Conservation (phyloP, 2,888 invertebrate species). For the Cerceris ruficornis region DNA sequence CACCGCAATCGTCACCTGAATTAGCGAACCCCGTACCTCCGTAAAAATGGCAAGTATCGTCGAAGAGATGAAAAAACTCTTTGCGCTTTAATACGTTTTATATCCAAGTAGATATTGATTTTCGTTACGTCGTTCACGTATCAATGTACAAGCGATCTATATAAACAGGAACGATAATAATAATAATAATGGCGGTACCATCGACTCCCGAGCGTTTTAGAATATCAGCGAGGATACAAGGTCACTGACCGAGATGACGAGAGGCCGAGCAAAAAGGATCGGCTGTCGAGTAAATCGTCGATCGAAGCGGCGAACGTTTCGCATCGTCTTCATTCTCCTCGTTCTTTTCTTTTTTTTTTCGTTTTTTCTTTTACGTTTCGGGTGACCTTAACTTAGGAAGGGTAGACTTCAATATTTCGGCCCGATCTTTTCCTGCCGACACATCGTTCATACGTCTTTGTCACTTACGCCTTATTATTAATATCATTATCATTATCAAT, state of each 20-base stretch:
- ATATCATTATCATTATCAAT: slow-evolving; percentile 34
- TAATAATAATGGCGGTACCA: slow-evolving; percentile 63
- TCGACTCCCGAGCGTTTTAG: slow-evolving; percentile 34
- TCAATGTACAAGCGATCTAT: slow-evolving; percentile 58
- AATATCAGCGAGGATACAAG: slow-evolving; percentile 43
- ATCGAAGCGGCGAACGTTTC: slow-evolving; percentile 61
- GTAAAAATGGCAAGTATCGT: slow-evolving; percentile 15
- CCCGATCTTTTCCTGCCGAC: slow-evolving; percentile 38
- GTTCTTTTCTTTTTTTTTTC: not conserved
- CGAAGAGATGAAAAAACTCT: slow-evolving; percentile 43
- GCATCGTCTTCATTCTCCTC: too few species aligned
- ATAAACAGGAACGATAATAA: slow-evolving; percentile 62
- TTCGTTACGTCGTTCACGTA: slow-evolving; percentile 41
- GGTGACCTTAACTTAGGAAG: slow-evolving; percentile 49
- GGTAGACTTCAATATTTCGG: slow-evolving; percentile 51
- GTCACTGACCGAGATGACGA: slow-evolving; percentile 41
- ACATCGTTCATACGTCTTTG: slow-evolving; percentile 32
- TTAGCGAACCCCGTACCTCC: slow-evolving; percentile 27
- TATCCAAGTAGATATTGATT: slow-evolving; percentile 37
- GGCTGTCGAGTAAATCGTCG: slow-evolving; percentile 20
- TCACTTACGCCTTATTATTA: slow-evolving; percentile 43
- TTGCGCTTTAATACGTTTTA: slow-evolving; percentile 16
- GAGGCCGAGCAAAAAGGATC: slow-evolving; percentile 27
- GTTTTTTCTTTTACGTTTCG: not conserved
- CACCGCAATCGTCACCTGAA: slow-evolving; percentile 19